Evolutionary conservation across 2,888 invertebrate genomes (phyloP).

Genomic region (Rhogogaster chlorosoma): DNA sequence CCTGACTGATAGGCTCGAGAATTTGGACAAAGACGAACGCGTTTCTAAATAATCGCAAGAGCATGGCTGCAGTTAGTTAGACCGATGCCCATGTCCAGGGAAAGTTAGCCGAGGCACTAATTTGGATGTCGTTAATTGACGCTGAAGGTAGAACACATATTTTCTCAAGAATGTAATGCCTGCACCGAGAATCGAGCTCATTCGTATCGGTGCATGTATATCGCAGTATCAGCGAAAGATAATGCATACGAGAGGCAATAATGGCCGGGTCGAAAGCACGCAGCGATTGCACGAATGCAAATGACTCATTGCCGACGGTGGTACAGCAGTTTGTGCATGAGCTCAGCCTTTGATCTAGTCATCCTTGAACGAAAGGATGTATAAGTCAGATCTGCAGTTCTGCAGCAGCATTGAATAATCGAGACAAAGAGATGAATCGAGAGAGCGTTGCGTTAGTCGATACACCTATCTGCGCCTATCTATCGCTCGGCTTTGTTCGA

Average conservation of each 20-base stretch:
- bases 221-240: not conserved
- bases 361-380: conserved; percentile 66
- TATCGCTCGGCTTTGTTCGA: conserved; percentile 14
- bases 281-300: conserved; percentile 35
- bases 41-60: not conserved
- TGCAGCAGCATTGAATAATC: conserved; percentile 17
- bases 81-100: not conserved
- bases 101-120: conserved; percentile 11
- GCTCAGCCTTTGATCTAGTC: conserved; percentile 59
- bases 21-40: not conserved
- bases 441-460: conserved; percentile 19
- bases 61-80: not conserved
- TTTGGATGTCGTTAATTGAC: conserved; percentile 40
- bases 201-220: not conserved
- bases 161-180: not conserved
- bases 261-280: not conserved
- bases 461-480: not conserved
- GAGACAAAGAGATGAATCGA: conserved; percentile 27
- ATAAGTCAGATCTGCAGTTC: conserved; percentile 28
- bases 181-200: not conserved
- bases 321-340: conserved; percentile 52
- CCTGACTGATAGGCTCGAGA: not conserved
- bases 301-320: conserved; percentile 19
- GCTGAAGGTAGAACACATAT: not conserved
- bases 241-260: not conserved